Evolutionary conservation across 2,797 vertebrate genomes (phyloP).

Genomic region (Tangara arthus): DNA sequence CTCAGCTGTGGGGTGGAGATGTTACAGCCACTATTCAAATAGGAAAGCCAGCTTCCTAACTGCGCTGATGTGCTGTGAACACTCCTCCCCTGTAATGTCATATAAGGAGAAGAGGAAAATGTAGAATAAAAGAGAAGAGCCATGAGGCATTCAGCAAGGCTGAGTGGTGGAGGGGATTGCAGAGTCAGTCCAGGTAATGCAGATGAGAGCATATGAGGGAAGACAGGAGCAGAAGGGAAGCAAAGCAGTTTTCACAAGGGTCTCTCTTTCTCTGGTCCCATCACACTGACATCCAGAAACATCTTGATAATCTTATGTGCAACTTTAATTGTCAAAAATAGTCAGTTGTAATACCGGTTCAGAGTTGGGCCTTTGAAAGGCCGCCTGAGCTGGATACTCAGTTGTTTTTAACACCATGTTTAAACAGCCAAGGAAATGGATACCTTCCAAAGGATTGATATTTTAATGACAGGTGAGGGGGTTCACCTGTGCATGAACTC

Average conservation of each 20-base stretch:
- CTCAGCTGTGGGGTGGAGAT: background rate
- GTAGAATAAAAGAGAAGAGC: background rate
- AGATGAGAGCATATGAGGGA: background rate
- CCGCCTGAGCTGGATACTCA: background rate
- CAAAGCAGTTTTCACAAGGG: background rate
- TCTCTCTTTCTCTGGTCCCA: background rate
- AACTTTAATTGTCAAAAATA: background rate
- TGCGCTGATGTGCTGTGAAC: background rate
- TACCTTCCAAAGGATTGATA: background rate
- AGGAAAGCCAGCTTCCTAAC: background rate
- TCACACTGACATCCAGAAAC: background rate
- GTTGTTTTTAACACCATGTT: background rate
- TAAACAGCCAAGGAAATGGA: background rate
- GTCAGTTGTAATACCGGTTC: background rate
- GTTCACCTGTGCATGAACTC: background rate
- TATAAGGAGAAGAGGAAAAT: background rate
- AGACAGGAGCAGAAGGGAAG: background rate
- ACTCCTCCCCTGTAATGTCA: background rate
- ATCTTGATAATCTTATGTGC: background rate
- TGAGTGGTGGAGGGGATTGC: background rate
- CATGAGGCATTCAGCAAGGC: accelerated
- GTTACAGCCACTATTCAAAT: background rate
- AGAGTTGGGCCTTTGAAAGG: background rate
- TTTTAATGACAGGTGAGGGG: background rate
- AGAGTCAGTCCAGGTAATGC: background rate